Percentiles rank a stretch among this genome's conserved stretches.
These are phyloP conservation scores for Bombus haemorrhoidalis DNA, from an alignment of 1,140 invertebrate genomes.

Conservation along the genomic window DNA sequence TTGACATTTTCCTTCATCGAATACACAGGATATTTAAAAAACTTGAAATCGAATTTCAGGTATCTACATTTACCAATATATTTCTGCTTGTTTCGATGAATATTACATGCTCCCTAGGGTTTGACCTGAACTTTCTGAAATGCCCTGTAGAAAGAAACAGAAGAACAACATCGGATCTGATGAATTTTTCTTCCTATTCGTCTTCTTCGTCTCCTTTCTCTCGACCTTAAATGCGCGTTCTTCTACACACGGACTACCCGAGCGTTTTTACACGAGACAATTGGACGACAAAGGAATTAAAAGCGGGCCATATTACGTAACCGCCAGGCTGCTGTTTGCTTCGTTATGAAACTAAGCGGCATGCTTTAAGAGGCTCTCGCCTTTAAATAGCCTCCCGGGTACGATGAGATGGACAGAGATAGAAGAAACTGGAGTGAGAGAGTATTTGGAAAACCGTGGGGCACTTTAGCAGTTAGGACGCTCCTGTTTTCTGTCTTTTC, in stretches of 20 bases:
- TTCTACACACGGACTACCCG: background rate
- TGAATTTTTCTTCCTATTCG: no score
- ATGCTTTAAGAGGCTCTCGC: constrained; percentile 54
- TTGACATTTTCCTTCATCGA: no score
- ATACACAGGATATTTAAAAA: no score
- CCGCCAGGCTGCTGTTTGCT: constrained; percentile 57
- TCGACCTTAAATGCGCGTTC: background rate
- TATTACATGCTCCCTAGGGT: no score
- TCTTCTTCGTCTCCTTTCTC: background rate
- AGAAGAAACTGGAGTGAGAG: constrained; percentile 1
- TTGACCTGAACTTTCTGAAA: no score
- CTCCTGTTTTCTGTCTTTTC: constrained; percentile 49
- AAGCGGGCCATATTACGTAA: constrained; percentile 63
- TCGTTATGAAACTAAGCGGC: constrained; percentile 61
- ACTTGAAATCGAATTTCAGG: no score
- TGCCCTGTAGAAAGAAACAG: no score
- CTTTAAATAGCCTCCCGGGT: constrained; percentile 52
- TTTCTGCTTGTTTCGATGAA: no score
- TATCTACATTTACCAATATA: no score
- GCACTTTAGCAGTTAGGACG: constrained; percentile 54
- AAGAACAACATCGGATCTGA: background rate
- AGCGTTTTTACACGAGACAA: constrained; percentile 16
- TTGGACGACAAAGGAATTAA: constrained; percentile 63
- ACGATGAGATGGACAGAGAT: constrained; percentile 9
- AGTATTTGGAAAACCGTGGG: constrained; percentile 19